Evolutionary conservation across 2,797 vertebrate genomes (phyloP).

Genomic region (Synanceia verrucosa): DNA sequence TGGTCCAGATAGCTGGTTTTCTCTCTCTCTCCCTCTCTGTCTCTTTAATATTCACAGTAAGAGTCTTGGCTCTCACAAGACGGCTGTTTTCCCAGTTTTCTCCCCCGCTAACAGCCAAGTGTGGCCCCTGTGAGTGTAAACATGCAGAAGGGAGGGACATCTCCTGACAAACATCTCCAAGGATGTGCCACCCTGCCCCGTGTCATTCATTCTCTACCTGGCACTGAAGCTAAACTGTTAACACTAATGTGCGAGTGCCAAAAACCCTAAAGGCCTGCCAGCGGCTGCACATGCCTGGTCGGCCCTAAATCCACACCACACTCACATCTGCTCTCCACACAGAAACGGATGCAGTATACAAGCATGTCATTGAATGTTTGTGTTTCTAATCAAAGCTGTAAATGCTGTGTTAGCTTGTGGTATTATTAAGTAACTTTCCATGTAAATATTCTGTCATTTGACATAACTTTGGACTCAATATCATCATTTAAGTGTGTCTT

Average conservation of each 20-base stretch:
- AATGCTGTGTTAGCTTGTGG: conserved; percentile 1
- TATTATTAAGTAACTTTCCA: conserved; percentile 9
- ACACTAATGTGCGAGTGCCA: conserved; percentile 68
- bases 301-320: conserved; percentile 37
- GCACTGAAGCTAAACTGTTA: conserved; percentile 77
- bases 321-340: conserved; percentile 57
- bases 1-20: conserved; percentile 76
- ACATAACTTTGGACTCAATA: background rate
- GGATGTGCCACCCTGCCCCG: conserved; percentile 78
- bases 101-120: conserved; percentile 79
- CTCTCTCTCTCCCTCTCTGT: conserved; percentile 58
- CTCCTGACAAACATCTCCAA: conserved; percentile 81
- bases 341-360: conserved; percentile 2
- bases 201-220: conserved; percentile 74
- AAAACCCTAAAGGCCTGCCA: conserved; percentile 58
- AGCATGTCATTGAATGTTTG: conserved; percentile 23
- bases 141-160: conserved; percentile 76
- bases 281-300: conserved; percentile 56
- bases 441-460: background rate
- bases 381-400: conserved; percentile 15
- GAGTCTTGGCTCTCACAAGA: conserved; percentile 82
- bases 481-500: background rate
- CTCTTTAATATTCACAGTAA: conserved; percentile 88
- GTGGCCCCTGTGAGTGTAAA: conserved; percentile 83
- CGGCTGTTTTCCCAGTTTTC: conserved; percentile 75